These are phyloP conservation scores for Melanostoma scalare DNA, from an alignment of 2,888 invertebrate species.

Conservation along the genomic window DNA sequence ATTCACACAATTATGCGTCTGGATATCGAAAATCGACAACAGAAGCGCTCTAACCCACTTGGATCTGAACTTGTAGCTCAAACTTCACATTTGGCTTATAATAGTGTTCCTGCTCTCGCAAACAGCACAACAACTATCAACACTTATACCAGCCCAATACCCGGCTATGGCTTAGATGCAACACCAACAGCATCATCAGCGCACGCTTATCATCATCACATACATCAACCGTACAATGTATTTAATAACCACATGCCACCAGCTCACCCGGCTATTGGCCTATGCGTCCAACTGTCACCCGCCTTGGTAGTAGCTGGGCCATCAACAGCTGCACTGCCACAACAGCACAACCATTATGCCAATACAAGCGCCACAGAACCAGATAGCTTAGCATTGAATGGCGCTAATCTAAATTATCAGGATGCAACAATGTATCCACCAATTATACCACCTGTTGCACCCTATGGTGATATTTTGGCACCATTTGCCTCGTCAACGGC, in stretches of 20 bases:
- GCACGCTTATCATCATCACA: conserved; percentile 56
- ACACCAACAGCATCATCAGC: conserved; percentile 5
- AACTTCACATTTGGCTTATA: conserved; percentile 47
- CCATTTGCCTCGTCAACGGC: conserved; percentile 71
- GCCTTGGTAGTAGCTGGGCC: conserved; percentile 24
- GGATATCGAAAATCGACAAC: conserved; percentile 88
- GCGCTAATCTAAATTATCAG: conserved; percentile 60
- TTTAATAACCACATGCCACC: conserved; percentile 64
- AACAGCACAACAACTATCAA: conserved; percentile 45
- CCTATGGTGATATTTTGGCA: conserved; percentile 78
- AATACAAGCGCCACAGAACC: conserved; percentile 59
- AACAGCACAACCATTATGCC: conserved; percentile 51
- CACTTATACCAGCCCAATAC: conserved; percentile 50
- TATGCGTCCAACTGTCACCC: conserved; percentile 33
- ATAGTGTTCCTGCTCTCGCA: conserved; percentile 37
- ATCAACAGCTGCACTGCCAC: conserved; percentile 32
- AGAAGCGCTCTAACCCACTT: conserved; percentile 78
- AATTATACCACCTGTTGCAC: conserved; percentile 74
- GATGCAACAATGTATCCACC: conserved; percentile 64
- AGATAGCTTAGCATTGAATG: conserved; percentile 46
- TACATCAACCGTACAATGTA: conserved; percentile 60
- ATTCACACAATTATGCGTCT: conserved; percentile 97
- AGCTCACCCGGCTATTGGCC: conserved; percentile 44
- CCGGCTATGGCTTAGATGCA: conserved; percentile 48
- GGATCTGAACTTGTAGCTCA: conserved; percentile 21